phyloP scores from a whole-genome alignment of 2,797 vertebrate genomes.

The Myiotriccus ornatus region DNA sequence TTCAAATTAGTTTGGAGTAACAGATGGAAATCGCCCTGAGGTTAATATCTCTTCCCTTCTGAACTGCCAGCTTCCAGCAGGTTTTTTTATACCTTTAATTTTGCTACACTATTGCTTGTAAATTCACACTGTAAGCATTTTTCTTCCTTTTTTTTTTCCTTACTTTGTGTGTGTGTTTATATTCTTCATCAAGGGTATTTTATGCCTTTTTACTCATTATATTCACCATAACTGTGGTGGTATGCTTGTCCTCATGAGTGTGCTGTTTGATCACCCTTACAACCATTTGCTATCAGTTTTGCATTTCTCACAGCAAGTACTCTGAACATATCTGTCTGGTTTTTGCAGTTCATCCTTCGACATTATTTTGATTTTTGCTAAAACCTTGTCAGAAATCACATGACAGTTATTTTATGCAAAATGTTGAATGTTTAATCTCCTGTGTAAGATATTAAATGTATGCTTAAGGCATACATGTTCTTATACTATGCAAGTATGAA shows the following conservation, averaged over 20 bases:
- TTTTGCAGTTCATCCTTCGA: background rate
- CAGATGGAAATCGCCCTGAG: constrained; percentile 41
- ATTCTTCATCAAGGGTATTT: background rate
- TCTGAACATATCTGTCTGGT: background rate
- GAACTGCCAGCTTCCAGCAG: constrained; percentile 1
- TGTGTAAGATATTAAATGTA: background rate
- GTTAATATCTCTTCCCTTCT: constrained; percentile 29
- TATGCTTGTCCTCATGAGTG: background rate
- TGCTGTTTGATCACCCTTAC: background rate
- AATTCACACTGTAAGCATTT: background rate
- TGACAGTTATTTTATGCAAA: background rate
- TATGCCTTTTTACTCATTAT: background rate
- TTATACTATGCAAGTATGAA: background rate
- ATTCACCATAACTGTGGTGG: background rate
- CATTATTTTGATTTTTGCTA: background rate
- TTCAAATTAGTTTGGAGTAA: constrained; percentile 8
- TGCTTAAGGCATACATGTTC: background rate
- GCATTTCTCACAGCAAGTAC: background rate
- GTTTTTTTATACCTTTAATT: constrained; percentile 21
- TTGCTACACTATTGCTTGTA: background rate
- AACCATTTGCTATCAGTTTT: background rate
- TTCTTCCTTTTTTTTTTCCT: background rate
- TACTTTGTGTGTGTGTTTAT: background rate
- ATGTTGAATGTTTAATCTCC: background rate
- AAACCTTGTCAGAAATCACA: background rate